Evolutionary conservation across 53 echinoderm and acorn worm species (phyloP).

Genomic region (Henricia sp.): DNA sequence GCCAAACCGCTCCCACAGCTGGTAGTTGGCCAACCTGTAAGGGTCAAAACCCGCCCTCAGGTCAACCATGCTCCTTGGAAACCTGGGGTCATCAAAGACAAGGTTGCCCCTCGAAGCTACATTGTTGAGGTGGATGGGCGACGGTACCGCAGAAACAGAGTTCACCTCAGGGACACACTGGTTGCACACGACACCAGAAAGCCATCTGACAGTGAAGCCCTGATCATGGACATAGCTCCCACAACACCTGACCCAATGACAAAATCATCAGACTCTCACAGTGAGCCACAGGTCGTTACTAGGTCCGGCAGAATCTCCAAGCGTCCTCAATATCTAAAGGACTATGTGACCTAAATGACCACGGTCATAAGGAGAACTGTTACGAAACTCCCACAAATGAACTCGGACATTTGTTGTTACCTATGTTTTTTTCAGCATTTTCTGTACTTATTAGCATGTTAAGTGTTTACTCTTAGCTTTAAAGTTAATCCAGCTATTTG

Average conservation of each 20-base stretch:
- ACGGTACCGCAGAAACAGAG: conserved; percentile 1
- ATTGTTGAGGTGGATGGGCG: not conserved
- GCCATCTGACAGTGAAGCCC: conserved; percentile 7
- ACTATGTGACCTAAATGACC: conserved; percentile 5
- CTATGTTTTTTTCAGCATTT: not conserved
- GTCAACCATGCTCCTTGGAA: not conserved
- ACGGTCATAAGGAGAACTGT: not conserved
- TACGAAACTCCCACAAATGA: not conserved
- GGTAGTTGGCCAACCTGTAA: conserved; percentile 1
- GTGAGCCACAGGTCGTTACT: not conserved
- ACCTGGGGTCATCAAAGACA: not conserved
- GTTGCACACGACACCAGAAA: not conserved
- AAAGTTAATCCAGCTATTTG: too few species aligned
- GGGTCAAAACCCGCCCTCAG: not conserved
- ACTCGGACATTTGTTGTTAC: not conserved
- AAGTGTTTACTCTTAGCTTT: not conserved
- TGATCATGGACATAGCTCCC: not conserved
- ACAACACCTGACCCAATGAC: not conserved
- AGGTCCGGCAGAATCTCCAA: conserved; percentile 15
- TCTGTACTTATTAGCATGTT: not conserved
- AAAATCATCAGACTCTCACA: not conserved
- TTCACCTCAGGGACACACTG: conserved; percentile 2
- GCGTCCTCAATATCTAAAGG: not conserved
- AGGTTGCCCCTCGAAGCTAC: too few species aligned
- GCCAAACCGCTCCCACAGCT: not conserved